Conservation (phyloP, 2,797 vertebrate genomes). For the Oreochromis mossambicus region DNA sequence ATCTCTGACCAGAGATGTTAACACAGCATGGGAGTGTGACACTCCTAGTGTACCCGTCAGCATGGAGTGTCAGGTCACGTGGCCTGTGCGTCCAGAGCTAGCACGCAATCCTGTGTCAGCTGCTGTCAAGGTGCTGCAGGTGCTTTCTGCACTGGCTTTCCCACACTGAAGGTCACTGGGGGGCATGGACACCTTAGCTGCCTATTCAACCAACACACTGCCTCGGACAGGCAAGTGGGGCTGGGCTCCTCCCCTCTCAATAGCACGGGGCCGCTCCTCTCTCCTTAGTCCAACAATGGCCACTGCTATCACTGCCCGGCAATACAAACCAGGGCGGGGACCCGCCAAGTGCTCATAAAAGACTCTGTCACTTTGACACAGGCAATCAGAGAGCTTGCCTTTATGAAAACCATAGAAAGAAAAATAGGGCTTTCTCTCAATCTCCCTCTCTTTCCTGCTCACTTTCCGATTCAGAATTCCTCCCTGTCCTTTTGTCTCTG, state of each 20-base stretch:
- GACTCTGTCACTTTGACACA: slow-evolving; percentile 74
- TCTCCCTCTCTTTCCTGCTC: slow-evolving; percentile 59
- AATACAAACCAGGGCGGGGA: slow-evolving; percentile 76
- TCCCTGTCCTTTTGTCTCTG: slow-evolving; percentile 20
- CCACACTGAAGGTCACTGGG: slow-evolving; percentile 76
- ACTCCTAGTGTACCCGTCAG: slow-evolving; percentile 37
- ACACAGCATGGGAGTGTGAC: slow-evolving; percentile 39
- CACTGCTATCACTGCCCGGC: slow-evolving; percentile 74
- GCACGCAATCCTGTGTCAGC: slow-evolving; percentile 68
- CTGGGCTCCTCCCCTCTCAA: slow-evolving; percentile 69
- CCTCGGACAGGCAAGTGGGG: slow-evolving; percentile 45
- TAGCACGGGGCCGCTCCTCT: slow-evolving; percentile 65
- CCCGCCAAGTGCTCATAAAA: slow-evolving; percentile 69
- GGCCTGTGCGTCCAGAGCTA: slow-evolving; percentile 49
- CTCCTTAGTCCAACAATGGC: slow-evolving; percentile 68
- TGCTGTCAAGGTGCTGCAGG: slow-evolving; percentile 65
- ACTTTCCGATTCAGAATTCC: slow-evolving; percentile 29
- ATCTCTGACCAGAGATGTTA: slow-evolving; percentile 44
- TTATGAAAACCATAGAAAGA: slow-evolving; percentile 58
- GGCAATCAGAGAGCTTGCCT: slow-evolving; percentile 67
- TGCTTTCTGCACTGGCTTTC: slow-evolving; percentile 68
- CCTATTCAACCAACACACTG: slow-evolving; percentile 71
- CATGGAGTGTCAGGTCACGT: slow-evolving; percentile 49
- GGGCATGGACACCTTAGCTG: slow-evolving; percentile 76
- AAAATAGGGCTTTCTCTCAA: slow-evolving; percentile 46